These are phyloP conservation scores for Drosophila watanabei DNA, from an alignment of 1,140 invertebrate genomes.

Conservation along the genomic window DNA sequence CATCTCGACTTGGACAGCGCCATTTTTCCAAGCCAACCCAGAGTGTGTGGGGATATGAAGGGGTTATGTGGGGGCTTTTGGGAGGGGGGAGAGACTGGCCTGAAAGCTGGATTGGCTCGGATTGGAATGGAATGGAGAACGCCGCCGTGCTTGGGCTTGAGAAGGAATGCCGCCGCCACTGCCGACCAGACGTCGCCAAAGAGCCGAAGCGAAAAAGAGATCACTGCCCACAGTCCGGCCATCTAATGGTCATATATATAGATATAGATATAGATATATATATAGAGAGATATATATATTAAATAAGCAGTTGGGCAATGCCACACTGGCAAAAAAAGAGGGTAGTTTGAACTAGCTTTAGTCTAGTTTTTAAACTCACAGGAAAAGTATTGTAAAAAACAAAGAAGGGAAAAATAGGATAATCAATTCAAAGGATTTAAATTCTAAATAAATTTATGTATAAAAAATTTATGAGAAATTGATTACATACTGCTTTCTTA, in stretches of 20 bases:
- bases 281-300: conserved; percentile 19
- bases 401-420: no score
- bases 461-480: no score
- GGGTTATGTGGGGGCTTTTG: neutral
- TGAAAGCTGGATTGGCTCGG: conserved; percentile 2
- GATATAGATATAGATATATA: conserved; percentile 1
- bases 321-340: neutral
- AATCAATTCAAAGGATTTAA: no score
- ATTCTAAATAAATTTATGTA: no score
- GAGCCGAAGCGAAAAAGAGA: conserved; percentile 30
- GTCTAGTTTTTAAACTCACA: accelerated
- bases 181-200: conserved; percentile 72
- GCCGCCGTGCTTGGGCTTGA: conserved; percentile 50
- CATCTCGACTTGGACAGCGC: conserved; percentile 65
- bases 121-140: conserved; percentile 34
- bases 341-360: neutral
- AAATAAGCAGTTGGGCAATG: conserved; percentile 21
- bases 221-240: conserved; percentile 45
- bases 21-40: conserved; percentile 27
- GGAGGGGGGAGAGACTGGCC: neutral
- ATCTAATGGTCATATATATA: conserved; percentile 48
- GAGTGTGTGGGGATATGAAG: no score
- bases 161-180: conserved; percentile 62
- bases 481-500: no score
- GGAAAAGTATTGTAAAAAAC: no score